Percentiles rank a stretch among this genome's conserved stretches.
Conservation (phyloP, 2,113 vertebrate species). For the Hucho hucho region DNA sequence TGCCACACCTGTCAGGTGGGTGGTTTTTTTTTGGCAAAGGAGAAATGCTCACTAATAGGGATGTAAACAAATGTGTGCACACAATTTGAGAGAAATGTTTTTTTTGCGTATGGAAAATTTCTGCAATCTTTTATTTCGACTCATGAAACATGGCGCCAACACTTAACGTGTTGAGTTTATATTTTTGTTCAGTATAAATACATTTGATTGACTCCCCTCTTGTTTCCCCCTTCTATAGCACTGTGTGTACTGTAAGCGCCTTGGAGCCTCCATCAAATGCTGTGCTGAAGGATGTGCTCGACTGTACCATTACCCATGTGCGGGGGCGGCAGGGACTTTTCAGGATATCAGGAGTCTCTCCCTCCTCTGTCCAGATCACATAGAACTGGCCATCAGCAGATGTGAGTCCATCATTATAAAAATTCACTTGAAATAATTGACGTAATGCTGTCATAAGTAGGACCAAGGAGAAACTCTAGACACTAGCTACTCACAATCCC, state of each 20-base stretch:
- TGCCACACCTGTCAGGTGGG: too few relatives aligned
- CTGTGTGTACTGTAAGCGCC: constrained; percentile 99
- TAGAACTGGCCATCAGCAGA: constrained; percentile 90
- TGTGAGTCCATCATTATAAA: constrained; percentile 74
- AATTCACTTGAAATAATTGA: neutral
- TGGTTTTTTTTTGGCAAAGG: too few relatives aligned
- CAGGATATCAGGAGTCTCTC: constrained; percentile 91
- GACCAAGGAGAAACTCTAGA: neutral
- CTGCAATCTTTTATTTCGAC: too few relatives aligned
- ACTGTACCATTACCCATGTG: constrained; percentile 98
- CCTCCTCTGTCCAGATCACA: constrained; percentile 95
- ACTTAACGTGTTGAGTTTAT: too few relatives aligned
- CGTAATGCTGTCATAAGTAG: neutral
- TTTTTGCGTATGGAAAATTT: too few relatives aligned
- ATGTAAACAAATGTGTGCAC: too few relatives aligned
- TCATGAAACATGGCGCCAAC: too few relatives aligned
- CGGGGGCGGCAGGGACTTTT: constrained; percentile 94
- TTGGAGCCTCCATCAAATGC: constrained; percentile 99
- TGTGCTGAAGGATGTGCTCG: constrained; percentile 97
- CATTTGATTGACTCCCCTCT: neutral
- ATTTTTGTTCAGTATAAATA: too few relatives aligned
- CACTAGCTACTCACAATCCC: neutral
- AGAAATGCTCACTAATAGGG: too few relatives aligned
- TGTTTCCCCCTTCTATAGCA: constrained; percentile 69
- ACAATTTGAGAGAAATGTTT: too few relatives aligned